Percentiles rank a stretch among this genome's conserved stretches.
phyloP scores from a whole-genome alignment of 2,113 vertebrate genomes.

The Beaufortia kweichowensis region DNA sequence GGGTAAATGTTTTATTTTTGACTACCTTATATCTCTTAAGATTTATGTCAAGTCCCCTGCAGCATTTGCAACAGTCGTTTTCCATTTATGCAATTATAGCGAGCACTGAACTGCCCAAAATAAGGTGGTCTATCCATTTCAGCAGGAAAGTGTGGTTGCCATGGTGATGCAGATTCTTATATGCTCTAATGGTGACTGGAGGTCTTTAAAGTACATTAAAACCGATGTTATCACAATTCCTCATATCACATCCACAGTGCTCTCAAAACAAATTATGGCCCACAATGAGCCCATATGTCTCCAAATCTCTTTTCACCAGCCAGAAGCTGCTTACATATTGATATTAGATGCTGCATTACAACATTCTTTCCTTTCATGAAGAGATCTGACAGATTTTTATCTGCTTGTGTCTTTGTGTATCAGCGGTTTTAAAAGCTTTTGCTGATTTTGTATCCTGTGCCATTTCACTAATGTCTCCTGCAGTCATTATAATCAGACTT shows the following conservation, averaged over 20 bases:
- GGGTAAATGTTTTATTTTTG: not conserved
- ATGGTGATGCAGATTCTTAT: slow-evolving; percentile 10
- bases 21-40: not conserved
- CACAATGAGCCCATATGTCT: slow-evolving; percentile 34
- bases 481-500: slow-evolving; percentile 20
- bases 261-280: slow-evolving; percentile 28
- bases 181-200: slow-evolving; percentile 27
- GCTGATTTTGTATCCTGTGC: slow-evolving; percentile 12
- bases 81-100: slow-evolving; percentile 31
- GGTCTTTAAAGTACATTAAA: slow-evolving; percentile 40
- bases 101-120: slow-evolving; percentile 20
- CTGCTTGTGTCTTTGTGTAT: slow-evolving; percentile 36
- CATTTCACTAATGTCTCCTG: slow-evolving; percentile 34
- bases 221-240: slow-evolving; percentile 33
- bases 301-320: slow-evolving; percentile 34
- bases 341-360: slow-evolving; percentile 34
- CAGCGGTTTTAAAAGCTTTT: slow-evolving; percentile 43
- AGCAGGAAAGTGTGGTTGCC: slow-evolving; percentile 24
- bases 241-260: slow-evolving; percentile 12
- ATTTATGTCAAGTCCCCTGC: not conserved
- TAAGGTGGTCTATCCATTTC: slow-evolving; percentile 25
- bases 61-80: slow-evolving; percentile 2
- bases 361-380: slow-evolving; percentile 21
- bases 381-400: slow-evolving; percentile 10
- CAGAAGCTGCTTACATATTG: slow-evolving; percentile 30